phyloP scores from a whole-genome alignment of 2,797 vertebrate genomes.

The Acipenser transmontanus region DNA sequence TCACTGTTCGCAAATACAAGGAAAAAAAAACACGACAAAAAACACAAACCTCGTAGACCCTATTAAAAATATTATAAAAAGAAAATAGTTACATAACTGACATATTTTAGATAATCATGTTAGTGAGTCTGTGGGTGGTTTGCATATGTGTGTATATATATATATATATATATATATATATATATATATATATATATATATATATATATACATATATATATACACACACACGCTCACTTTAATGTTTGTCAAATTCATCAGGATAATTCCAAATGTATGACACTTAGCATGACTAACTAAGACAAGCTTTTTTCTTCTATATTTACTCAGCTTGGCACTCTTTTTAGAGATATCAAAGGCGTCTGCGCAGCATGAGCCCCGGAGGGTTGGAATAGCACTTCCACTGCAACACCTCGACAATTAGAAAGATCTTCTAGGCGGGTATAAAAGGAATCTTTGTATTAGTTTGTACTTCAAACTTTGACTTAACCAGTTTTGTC shows the following conservation, averaged over 20 bases:
- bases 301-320: conserved; percentile 45
- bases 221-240: conserved; percentile 35
- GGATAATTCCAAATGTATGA: conserved; percentile 52
- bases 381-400: conserved; percentile 73
- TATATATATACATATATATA: conserved; percentile 24
- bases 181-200: too few species aligned
- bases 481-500: conserved; percentile 74
- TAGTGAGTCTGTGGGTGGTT: too few species aligned
- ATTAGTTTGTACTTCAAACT: conserved; percentile 58
- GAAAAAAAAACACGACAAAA: too few species aligned
- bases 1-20: too few species aligned
- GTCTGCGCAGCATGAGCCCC: conserved; percentile 67
- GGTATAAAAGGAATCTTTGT: conserved; percentile 49
- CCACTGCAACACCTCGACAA: conserved; percentile 63
- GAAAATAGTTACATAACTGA: too few species aligned
- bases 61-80: too few species aligned
- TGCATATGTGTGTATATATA: too few species aligned
- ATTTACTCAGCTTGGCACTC: conserved; percentile 60
- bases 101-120: too few species aligned
- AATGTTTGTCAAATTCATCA: conserved; percentile 50
- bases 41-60: too few species aligned
- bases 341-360: conserved; percentile 66
- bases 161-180: too few species aligned
- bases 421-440: conserved; percentile 65
- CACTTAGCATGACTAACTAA: conserved; percentile 48